A percentile compares a stretch with the other conserved stretches of the same genome.
Conservation (phyloP, 2,888 invertebrate species). For the Hirtodrosophila alboralis region DNA sequence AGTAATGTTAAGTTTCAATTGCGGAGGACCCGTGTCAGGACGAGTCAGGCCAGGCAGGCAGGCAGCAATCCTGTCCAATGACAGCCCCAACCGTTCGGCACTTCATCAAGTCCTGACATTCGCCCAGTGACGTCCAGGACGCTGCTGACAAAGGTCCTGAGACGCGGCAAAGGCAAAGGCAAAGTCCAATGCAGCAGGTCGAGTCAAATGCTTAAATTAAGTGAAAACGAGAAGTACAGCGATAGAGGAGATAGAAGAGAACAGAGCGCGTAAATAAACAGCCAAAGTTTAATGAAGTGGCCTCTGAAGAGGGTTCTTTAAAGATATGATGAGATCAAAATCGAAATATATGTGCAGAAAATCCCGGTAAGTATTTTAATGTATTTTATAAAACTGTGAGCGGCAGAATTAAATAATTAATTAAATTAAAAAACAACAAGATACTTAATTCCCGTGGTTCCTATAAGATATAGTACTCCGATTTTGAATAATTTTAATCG, state of each 20-base stretch:
- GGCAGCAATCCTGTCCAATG: conserved; percentile 20
- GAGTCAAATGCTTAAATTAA: conserved; percentile 52
- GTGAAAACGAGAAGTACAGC: conserved; percentile 42
- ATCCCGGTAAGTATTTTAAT: no score
- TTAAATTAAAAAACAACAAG: no score
- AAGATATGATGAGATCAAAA: conserved; percentile 15
- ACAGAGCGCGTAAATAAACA: no score
- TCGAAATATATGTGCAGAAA: conserved; percentile 12
- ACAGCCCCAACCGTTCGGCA: conserved; percentile 49
- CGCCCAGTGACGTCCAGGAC: conserved; percentile 37
- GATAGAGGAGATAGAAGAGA: neutral
- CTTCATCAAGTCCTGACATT: conserved; percentile 57
- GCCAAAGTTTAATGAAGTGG: conserved; percentile 50
- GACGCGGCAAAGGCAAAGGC: conserved; percentile 7
- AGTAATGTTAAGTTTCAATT: conserved; percentile 52
- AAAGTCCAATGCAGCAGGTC: conserved; percentile 26
- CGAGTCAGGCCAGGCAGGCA: conserved; percentile 3
- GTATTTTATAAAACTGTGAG: no score
- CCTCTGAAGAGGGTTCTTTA: conserved; percentile 14
- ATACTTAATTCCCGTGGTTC: no score
- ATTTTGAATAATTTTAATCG: no score
- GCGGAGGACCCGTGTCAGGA: conserved; percentile 1
- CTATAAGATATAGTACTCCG: no score
- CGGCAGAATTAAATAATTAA: no score
- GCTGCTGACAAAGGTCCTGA: conserved; percentile 47